A percentile compares a stretch with the other conserved stretches of the same genome.
phyloP scores from a whole-genome alignment of 2,113 vertebrate species.

The Solenodon paradoxus region DNA sequence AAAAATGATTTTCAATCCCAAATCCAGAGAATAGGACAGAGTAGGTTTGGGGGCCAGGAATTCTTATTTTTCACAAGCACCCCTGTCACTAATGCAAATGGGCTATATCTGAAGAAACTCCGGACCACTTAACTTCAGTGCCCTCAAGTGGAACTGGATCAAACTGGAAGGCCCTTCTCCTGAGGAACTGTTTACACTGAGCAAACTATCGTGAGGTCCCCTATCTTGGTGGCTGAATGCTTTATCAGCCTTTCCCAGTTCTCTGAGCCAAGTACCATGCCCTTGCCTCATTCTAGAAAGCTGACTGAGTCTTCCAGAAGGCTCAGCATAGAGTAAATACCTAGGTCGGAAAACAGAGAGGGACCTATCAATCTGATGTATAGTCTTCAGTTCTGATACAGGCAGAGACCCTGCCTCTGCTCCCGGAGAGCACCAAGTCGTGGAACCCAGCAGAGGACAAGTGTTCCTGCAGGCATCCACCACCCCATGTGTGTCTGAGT shows the following conservation, averaged over 20 bases:
- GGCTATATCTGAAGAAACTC: not conserved
- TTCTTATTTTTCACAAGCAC: not conserved
- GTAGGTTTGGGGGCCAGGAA: not conserved
- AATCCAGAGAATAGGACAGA: not conserved
- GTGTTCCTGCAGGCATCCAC: fast-evolving
- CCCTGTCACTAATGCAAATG: not conserved
- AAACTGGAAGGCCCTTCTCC: not conserved
- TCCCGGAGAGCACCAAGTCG: not conserved
- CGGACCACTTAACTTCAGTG: not conserved
- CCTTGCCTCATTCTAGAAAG: not conserved
- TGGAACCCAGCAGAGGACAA: not conserved
- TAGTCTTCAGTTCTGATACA: not conserved
- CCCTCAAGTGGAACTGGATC: not conserved
- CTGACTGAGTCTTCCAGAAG: not conserved
- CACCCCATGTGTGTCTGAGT: not conserved
- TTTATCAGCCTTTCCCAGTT: not conserved
- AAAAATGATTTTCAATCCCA: not conserved
- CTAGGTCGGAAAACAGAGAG: not conserved
- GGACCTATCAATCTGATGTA: not conserved
- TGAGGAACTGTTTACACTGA: not conserved
- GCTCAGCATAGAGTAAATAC: not conserved
- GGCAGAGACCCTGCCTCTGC: not conserved
- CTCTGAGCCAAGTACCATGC: not conserved
- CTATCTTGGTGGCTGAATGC: not conserved
- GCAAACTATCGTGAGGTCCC: fast-evolving